Conservation (phyloP, 2,797 vertebrate species). For the Glyptemys insculpta region DNA sequence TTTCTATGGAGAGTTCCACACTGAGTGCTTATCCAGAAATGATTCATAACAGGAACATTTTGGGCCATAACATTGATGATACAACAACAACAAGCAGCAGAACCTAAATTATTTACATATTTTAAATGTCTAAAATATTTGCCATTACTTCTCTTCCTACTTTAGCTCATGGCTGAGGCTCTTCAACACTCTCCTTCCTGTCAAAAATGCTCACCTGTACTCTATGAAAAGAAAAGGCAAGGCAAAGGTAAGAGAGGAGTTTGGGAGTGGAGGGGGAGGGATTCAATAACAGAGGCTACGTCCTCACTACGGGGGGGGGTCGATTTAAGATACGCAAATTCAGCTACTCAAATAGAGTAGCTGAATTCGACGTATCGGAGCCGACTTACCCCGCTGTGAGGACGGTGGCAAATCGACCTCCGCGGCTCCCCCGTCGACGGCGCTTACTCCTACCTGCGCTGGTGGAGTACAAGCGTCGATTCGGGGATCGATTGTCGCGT, state of each 20-base stretch:
- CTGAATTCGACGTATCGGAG: too few species aligned
- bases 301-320: too few species aligned
- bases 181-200: background rate
- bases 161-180: background rate
- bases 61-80: background rate
- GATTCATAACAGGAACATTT: background rate
- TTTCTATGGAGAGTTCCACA: background rate
- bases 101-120: background rate
- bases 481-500: too few species aligned
- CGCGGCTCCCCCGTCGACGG: too few species aligned
- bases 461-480: too few species aligned
- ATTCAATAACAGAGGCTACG: background rate
- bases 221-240: background rate
- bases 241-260: background rate
- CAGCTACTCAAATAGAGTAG: too few species aligned
- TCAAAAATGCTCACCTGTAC: background rate
- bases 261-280: background rate
- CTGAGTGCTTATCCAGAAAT: background rate
- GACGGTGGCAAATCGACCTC: too few species aligned
- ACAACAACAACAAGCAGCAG: background rate
- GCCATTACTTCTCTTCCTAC: background rate
- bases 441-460: too few species aligned
- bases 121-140: background rate
- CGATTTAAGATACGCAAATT: too few species aligned
- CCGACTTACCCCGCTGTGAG: too few species aligned